Base-by-base conservation (phyloP, 2,888 invertebrate species). In the Loripinus fragilis region DNA sequence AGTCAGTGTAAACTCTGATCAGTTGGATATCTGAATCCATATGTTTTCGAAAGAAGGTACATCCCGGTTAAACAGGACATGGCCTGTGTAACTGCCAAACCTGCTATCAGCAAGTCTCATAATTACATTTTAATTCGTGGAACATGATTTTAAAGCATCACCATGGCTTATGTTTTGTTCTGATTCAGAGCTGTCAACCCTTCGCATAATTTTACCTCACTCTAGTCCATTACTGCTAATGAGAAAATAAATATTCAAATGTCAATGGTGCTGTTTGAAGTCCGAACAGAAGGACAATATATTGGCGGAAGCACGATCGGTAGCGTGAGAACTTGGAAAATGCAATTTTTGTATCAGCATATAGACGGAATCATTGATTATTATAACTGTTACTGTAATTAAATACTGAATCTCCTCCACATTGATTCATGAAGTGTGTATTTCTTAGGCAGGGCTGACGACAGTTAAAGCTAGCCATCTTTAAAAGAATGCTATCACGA, bases 111-210 rank as follows among this genome's bases (percentile, higher is more conserved):
- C 33, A 60, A 60, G 23, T 60, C 33, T 33, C 60, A 28, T 33
- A 28, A 33, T 33, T 60, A 15, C 17, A 33, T 60, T 60, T 60
- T 33, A 23, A 60, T n/a, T 28, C 60, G 15, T 33, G 2, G 60
- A 33, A 33, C 60, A 60, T 60, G 60, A 30, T 60, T 60, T 60
- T 17, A 60, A 23, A 60, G 60, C 60, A 17, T 33, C 33, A 30
- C 3, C 33, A 60, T 60, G 60, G 60, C 60, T 60, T 60, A 60
- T 17, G 33, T 60, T 33, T 60, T 60, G 60, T 60, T 60, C 60
- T 60, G 33, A 20, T 33, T 33, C 25, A 17, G 8, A 33, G 60
- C 20, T 60, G 33, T 17, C 60, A 25, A n/a, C n/a, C n/a, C n/a
- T 60, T 60, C 60, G 33, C 8, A 60, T 28, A 30, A 28, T 3